A percentile compares a stretch with the other conserved stretches of the same genome.
Conservation (phyloP, 2,888 invertebrate species). For the Calameuta idolon region DNA sequence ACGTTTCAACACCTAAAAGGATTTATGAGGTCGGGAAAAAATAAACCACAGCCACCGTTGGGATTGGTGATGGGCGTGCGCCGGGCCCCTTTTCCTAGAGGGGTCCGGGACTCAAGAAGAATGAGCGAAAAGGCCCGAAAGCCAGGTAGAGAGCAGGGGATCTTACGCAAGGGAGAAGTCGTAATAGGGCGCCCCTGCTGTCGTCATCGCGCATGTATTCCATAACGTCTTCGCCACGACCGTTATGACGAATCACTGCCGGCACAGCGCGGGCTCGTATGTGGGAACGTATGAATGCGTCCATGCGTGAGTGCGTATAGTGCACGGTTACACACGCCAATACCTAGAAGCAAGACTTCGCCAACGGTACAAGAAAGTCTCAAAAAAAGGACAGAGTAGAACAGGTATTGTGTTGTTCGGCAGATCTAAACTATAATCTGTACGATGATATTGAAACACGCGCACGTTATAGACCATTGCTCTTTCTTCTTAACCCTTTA, state of each 20-base stretch:
- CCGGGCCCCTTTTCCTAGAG: constrained; percentile 24
- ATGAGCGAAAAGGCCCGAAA: neutral
- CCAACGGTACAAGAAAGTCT: too few species aligned
- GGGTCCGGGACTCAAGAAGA: neutral
- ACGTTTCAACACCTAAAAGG: constrained; percentile 53
- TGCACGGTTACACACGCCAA: too few species aligned
- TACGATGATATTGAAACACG: too few species aligned
- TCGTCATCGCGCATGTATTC: constrained; percentile 51
- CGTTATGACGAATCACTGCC: constrained; percentile 53
- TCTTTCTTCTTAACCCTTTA: neutral
- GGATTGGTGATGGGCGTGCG: constrained; percentile 58
- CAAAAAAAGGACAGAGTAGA: too few species aligned
- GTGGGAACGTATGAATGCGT: too few species aligned
- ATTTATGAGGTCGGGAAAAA: constrained; percentile 54
- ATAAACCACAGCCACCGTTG: constrained; percentile 61
- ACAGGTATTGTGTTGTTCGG: too few species aligned
- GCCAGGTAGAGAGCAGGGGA: constrained; percentile 25
- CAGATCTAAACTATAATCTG: too few species aligned
- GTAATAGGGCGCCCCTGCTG: constrained; percentile 51
- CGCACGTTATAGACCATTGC: neutral
- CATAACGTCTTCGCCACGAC: constrained; percentile 53
- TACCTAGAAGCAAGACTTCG: too few species aligned
- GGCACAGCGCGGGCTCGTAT: too few species aligned
- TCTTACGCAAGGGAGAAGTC: constrained; percentile 58
- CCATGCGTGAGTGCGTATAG: too few species aligned